Evolutionary conservation across 2,113 vertebrate species (phyloP).

Genomic region (Gobius niger): DNA sequence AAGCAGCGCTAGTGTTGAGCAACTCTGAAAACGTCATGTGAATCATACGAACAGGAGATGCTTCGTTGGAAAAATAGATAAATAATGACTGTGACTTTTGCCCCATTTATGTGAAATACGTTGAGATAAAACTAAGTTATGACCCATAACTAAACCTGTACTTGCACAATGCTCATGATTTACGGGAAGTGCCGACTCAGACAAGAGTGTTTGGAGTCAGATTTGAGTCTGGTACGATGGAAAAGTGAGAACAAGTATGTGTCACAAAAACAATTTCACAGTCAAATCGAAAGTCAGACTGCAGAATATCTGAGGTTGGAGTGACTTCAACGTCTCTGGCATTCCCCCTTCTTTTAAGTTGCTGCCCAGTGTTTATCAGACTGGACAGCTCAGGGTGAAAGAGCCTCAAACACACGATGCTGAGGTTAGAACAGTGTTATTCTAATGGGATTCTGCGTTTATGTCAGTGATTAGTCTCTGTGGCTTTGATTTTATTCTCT

Average conservation of each 20-base stretch:
- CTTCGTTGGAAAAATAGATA: not conserved
- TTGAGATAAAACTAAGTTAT: not conserved
- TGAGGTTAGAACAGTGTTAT: too few species aligned
- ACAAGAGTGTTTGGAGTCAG: not conserved
- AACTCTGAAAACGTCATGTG: constrained; percentile 5
- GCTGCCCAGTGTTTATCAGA: too few species aligned
- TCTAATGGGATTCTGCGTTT: too few species aligned
- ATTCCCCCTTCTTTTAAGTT: too few species aligned
- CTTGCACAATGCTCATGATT: not conserved
- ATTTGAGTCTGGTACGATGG: not conserved
- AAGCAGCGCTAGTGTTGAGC: constrained; percentile 13
- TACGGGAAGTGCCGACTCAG: constrained; percentile 19
- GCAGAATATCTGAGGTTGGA: too few species aligned
- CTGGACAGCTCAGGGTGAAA: too few species aligned
- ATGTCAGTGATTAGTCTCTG: too few species aligned
- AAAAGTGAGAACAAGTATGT: not conserved
- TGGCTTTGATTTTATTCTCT: too few species aligned
- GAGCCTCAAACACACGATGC: too few species aligned
- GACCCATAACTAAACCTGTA: not conserved
- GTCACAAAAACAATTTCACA: not conserved
- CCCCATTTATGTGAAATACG: not conserved
- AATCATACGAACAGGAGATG: not conserved
- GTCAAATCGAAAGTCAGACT: too few species aligned
- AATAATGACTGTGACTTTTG: not conserved
- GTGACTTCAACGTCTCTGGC: too few species aligned